Evolutionary conservation across 2,113 vertebrate species (phyloP), one percentile per base, ranked within the genome.

Genomic region (Lamprologus tigripictilis): DNA sequence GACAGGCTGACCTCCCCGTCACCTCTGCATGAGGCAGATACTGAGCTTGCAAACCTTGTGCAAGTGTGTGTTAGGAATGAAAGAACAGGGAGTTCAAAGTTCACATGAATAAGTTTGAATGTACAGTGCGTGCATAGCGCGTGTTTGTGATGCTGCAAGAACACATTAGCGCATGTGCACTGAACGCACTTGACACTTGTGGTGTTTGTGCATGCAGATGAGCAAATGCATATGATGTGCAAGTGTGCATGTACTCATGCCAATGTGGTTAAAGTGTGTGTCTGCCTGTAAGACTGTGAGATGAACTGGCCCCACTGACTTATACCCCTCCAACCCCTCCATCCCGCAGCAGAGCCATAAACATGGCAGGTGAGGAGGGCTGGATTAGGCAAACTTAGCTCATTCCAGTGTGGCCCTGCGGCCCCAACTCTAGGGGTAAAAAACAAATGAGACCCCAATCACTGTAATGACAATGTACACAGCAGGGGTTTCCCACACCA

Each of bases 1-100:
- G 98, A 98, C 97, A 93, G 96, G 91, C 94, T 97, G 97, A 98
- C 98, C 98, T 97, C 96, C 0, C 92, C 71, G 92, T 97, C 97
- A 98, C 97, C 97, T 97, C 96, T 42, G 91, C 89, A 88, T 81
- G 90, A 94, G 94, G 93, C 95, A 97, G 97, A 97, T 97, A 95
- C 85, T 19, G 85, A 94, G 96, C 96, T 96, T 94, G 71, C 84
- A 88, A 81, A 90, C 51, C 37, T 33, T 81, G 80, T 81, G 90
- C 6, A 51, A 55, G 58, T 66, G 68, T 81, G 84, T 66, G 86
- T 42, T 57, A 51, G 73, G 16, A 21, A 21, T 8, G 66, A 80
- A 53, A 81, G 68, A 87, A 66, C 19, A 45, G 16, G 19, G 21
- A 89, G 68, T 85, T 71, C 73, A 84, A 33, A 21, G 84, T 47